These are phyloP conservation scores for Phorcus lineatus DNA, from an alignment of 2,888 invertebrate species.

Conservation along the genomic window DNA sequence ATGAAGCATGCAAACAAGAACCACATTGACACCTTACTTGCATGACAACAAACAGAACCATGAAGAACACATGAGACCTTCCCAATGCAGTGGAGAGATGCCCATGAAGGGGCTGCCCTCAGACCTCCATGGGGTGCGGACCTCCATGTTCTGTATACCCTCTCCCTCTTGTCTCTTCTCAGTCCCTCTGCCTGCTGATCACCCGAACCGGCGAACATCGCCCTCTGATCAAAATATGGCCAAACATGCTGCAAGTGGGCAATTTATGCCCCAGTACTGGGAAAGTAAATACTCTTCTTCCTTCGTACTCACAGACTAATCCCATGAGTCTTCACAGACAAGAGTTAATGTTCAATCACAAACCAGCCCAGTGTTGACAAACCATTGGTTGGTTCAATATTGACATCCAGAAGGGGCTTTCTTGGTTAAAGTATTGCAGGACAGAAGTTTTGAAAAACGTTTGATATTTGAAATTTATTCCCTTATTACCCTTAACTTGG, in stretches of 20 bases:
- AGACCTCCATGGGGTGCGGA: neutral
- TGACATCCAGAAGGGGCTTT: no score
- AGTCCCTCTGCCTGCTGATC: constrained; percentile 9
- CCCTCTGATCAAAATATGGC: constrained; percentile 21
- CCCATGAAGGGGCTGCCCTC: neutral
- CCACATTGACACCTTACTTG: no score
- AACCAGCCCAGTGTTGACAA: neutral
- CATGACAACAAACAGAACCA: no score
- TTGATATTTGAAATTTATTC: no score
- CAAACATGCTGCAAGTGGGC: constrained; percentile 14
- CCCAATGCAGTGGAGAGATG: no score
- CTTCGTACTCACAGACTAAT: constrained; percentile 17
- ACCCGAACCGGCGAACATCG: constrained; percentile 17
- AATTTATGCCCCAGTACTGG: constrained; percentile 23
- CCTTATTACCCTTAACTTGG: no score
- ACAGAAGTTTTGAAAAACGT: no score
- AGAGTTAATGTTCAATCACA: constrained; percentile 10
- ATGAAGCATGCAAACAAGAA: no score
- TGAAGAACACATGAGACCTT: no score
- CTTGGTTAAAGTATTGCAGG: no score
- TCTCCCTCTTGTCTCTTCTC: constrained; percentile 13
- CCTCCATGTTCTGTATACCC: neutral
- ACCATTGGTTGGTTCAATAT: neutral
- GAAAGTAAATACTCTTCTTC: constrained; percentile 18
- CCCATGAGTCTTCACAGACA: constrained; percentile 12